Evolutionary conservation across 2,797 vertebrate species (phyloP).

Genomic region (Chaetophractus vellerosus): DNA sequence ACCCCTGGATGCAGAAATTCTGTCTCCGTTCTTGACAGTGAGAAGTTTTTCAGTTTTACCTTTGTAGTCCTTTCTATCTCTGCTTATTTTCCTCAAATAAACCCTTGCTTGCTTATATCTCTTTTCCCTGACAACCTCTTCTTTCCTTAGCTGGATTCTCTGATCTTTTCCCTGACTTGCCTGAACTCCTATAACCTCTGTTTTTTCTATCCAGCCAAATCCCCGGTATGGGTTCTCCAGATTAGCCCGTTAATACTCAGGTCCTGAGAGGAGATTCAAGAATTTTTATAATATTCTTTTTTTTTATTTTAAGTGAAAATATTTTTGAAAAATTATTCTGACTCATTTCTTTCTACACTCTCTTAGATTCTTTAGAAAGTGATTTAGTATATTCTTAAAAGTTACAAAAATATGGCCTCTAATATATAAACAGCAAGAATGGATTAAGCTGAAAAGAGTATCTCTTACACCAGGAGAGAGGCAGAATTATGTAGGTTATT

Average conservation of each 20-base stretch:
- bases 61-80: neutral
- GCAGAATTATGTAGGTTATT: neutral
- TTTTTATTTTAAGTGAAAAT: neutral
- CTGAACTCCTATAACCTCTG: neutral
- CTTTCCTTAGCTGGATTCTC: neutral
- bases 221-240: neutral
- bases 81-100: neutral
- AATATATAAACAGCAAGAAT: neutral
- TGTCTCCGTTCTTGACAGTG: neutral
- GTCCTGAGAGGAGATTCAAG: neutral
- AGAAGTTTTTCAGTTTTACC: neutral
- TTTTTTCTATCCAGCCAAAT: neutral
- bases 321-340: conserved; percentile 20
- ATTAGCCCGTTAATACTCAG: neutral
- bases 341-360: neutral
- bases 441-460: neutral
- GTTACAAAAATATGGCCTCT: neutral
- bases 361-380: neutral
- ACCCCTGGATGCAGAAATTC: neutral
- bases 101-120: neutral
- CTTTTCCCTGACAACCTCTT: neutral
- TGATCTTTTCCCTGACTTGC: neutral
- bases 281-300: neutral
- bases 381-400: neutral
- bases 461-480: neutral